Percentiles rank a stretch among this genome's conserved stretches.
Conservation (phyloP, 2,113 vertebrate genomes). For the Phaethon lepturus region DNA sequence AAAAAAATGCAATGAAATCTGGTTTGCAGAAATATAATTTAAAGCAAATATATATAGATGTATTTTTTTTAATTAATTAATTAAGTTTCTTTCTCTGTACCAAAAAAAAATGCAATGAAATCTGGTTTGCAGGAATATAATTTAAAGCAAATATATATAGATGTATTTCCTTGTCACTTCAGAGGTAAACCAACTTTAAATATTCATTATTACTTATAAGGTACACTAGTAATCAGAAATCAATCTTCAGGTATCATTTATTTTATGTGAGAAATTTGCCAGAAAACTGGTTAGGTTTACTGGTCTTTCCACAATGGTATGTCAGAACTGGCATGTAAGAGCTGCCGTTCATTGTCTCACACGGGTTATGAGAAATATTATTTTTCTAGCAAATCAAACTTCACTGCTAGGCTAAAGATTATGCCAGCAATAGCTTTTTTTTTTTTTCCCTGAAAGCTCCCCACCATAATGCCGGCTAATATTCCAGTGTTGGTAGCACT, state of each 20-base stretch:
- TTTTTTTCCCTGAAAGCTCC: accelerated
- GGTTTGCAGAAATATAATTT: background rate
- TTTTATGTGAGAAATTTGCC: background rate
- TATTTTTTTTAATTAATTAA: background rate
- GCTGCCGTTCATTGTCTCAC: background rate
- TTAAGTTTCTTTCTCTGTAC: background rate
- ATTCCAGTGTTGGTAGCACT: background rate
- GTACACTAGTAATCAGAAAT: background rate
- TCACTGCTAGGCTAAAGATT: background rate
- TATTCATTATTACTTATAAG: background rate
- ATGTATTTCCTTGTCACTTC: background rate
- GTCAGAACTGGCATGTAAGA: background rate
- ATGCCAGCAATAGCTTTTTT: background rate
- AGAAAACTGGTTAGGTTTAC: background rate
- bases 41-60: background rate
- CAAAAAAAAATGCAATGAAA: conserved; percentile 24
- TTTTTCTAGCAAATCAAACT: background rate
- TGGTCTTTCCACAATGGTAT: background rate
- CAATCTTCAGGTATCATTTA: background rate
- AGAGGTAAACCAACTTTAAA: background rate
- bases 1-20: conserved; percentile 19
- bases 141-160: background rate
- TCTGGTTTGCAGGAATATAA: background rate
- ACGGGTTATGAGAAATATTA: background rate
- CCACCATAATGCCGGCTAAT: background rate